phyloP scores from a whole-genome alignment of 2,113 vertebrate genomes.

The Lampris megalopsis region DNA sequence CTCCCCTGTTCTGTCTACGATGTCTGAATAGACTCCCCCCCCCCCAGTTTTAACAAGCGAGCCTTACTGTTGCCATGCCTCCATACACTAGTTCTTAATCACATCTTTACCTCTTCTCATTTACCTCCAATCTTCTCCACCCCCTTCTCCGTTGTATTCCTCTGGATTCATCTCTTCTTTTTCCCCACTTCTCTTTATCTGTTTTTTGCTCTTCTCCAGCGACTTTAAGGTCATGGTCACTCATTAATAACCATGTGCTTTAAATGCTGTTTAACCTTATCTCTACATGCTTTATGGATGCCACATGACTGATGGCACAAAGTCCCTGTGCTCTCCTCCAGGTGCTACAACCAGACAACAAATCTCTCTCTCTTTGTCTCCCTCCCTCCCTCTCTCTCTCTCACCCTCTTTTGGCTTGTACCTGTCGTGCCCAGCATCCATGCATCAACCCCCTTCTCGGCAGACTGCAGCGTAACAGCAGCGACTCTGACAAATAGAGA shows the following conservation, averaged over 20 bases:
- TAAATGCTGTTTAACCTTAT: slow-evolving; percentile 80
- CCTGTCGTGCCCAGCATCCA: slow-evolving; percentile 44
- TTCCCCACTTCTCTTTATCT: background rate
- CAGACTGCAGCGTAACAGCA: slow-evolving; percentile 38
- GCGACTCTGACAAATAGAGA: slow-evolving; percentile 68
- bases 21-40: slow-evolving; percentile 26
- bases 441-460: slow-evolving; percentile 55
- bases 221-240: slow-evolving; percentile 65
- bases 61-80: slow-evolving; percentile 42
- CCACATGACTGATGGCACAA: slow-evolving; percentile 62
- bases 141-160: background rate
- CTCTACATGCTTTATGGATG: slow-evolving; percentile 74
- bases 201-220: slow-evolving; percentile 20
- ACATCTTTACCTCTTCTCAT: slow-evolving; percentile 35
- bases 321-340: slow-evolving; percentile 38
- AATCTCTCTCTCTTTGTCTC: slow-evolving; percentile 15
- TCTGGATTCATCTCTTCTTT: background rate
- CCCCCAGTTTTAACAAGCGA: slow-evolving; percentile 43
- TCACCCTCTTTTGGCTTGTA: slow-evolving; percentile 26
- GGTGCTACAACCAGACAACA: slow-evolving; percentile 47
- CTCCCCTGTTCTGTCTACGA: slow-evolving; percentile 23
- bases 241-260: slow-evolving; percentile 81
- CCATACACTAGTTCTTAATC: slow-evolving; percentile 44
- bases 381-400: slow-evolving; percentile 3
- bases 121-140: slow-evolving; percentile 45